phyloP scores from a whole-genome alignment of 2,888 invertebrate species.

The Aricia artaxerxes region DNA sequence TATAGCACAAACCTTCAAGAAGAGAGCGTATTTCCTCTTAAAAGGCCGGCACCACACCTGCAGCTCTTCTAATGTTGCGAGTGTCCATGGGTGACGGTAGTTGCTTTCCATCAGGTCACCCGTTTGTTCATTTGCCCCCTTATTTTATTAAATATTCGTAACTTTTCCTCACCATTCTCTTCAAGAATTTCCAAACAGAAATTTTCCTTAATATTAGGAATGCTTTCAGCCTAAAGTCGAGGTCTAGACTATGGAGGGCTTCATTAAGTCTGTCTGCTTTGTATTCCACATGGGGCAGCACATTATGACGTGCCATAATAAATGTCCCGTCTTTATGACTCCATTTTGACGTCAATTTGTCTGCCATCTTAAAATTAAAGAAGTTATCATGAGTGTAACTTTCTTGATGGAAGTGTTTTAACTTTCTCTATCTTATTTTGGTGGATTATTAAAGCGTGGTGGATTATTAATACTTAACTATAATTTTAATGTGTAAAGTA shows the following conservation, averaged over 20 bases:
- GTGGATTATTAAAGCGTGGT: too few species aligned
- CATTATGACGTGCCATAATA: not conserved
- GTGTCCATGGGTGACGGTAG: too few species aligned
- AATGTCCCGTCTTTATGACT: conserved; percentile 6
- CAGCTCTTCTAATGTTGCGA: too few species aligned
- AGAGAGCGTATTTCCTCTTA: too few species aligned
- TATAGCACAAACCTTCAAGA: too few species aligned
- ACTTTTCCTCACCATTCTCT: not conserved
- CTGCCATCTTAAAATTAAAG: conserved; percentile 9
- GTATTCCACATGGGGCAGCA: conserved; percentile 8
- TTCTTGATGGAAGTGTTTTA: not conserved
- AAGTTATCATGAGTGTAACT: not conserved
- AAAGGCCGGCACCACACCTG: too few species aligned
- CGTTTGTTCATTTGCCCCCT: too few species aligned
- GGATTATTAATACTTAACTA: too few species aligned
- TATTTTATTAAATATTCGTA: too few species aligned
- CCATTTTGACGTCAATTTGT: conserved; percentile 3
- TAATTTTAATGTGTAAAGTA: too few species aligned
- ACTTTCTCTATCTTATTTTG: not conserved
- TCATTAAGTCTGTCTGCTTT: conserved; percentile 10
- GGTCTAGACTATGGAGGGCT: not conserved
- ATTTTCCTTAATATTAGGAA: not conserved
- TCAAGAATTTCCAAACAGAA: not conserved
- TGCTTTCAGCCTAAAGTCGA: not conserved
- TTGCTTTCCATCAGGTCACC: too few species aligned